A percentile compares a stretch with the other conserved stretches of the same genome.
These are phyloP conservation scores for Trichonephila inaurata DNA, from an alignment of 1,140 invertebrate genomes.

Conservation along the genomic window DNA sequence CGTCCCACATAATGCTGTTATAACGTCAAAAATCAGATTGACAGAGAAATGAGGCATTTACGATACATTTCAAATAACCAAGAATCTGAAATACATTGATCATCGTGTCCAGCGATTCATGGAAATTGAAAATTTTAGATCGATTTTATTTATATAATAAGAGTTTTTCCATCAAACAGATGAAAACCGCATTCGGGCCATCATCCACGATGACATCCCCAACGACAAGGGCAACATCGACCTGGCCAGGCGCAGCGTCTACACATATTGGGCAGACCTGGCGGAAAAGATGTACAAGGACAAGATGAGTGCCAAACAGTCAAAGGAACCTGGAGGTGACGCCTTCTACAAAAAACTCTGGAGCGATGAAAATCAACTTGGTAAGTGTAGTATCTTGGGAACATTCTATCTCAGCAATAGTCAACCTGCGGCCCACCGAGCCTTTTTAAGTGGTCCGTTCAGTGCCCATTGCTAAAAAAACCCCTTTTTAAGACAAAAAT, in stretches of 20 bases:
- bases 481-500: too few relatives aligned
- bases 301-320: neutral
- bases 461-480: too few relatives aligned
- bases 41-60: too few relatives aligned
- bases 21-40: too few relatives aligned
- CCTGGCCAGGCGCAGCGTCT: slow-evolving; percentile 57
- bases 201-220: slow-evolving; percentile 8
- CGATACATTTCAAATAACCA: too few relatives aligned
- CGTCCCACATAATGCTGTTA: too few relatives aligned
- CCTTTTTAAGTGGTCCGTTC: too few relatives aligned
- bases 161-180: neutral
- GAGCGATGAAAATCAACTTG: slow-evolving; percentile 49
- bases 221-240: slow-evolving; percentile 53
- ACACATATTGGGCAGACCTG: slow-evolving; percentile 56
- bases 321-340: neutral
- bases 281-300: slow-evolving; percentile 61
- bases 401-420: too few relatives aligned
- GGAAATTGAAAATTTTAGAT: too few relatives aligned
- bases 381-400: neutral
- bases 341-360: slow-evolving; percentile 46
- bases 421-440: too few relatives aligned
- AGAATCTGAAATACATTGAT: too few relatives aligned
- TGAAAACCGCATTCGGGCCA: slow-evolving; percentile 38
- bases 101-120: too few relatives aligned
- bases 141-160: neutral